phyloP scores from a whole-genome alignment of 2,797 vertebrate genomes.

The Brotula barbata region DNA sequence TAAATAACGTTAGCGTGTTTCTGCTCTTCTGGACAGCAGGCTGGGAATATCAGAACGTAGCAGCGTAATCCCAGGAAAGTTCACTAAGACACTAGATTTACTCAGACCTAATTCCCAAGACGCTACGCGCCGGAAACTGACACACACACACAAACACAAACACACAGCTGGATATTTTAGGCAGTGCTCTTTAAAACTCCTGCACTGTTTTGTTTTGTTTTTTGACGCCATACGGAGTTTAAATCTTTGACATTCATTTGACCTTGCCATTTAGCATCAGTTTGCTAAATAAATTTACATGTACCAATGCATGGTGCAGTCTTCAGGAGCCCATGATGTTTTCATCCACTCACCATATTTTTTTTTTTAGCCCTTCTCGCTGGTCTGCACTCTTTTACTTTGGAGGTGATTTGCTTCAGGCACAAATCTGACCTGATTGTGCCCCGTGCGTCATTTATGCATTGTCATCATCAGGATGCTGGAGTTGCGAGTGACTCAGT shows the following conservation, averaged over 20 bases:
- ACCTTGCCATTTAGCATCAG: neutral
- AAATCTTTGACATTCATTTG: too few species aligned
- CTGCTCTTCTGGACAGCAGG: slow-evolving; percentile 47
- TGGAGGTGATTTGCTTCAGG: slow-evolving; percentile 57
- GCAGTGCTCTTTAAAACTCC: too few species aligned
- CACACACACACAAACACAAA: neutral
- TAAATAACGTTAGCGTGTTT: too few species aligned
- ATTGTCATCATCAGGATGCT: slow-evolving; percentile 69
- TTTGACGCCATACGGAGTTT: neutral
- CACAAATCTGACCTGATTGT: slow-evolving; percentile 67
- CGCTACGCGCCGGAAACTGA: slow-evolving; percentile 18
- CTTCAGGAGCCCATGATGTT: slow-evolving; percentile 32
- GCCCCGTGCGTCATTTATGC: slow-evolving; percentile 77
- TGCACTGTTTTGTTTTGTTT: too few species aligned
- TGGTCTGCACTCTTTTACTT: slow-evolving; percentile 46
- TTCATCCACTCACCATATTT: slow-evolving; percentile 36
- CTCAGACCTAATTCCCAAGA: slow-evolving; percentile 47
- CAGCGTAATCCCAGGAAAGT: slow-evolving; percentile 66
- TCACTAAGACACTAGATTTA: slow-evolving; percentile 67
- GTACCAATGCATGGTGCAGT: neutral
- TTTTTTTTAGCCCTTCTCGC: slow-evolving; percentile 19
- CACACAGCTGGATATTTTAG: slow-evolving; percentile 17
- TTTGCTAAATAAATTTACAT: neutral
- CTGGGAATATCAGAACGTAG: slow-evolving; percentile 43
- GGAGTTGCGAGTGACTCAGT: slow-evolving; percentile 57